phyloP scores from a whole-genome alignment of 2,113 vertebrate species.

The Oreotrochilus melanogaster region DNA sequence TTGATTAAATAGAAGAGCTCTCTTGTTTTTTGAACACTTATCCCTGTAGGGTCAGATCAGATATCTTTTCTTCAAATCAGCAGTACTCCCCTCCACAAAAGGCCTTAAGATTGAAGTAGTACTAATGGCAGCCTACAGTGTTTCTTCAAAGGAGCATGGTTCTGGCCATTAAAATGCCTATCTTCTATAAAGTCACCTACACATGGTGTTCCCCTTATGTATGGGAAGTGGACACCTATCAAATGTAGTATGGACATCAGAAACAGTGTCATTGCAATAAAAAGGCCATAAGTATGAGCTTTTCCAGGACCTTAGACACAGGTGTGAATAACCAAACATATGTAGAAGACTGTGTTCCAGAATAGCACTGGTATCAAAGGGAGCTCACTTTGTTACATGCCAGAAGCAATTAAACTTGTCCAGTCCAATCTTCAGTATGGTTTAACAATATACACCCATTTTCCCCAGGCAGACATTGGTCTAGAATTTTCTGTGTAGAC shows the following conservation, averaged over 20 bases:
- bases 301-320: background rate
- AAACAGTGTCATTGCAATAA: background rate
- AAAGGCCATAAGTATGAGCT: background rate
- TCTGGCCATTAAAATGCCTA: background rate
- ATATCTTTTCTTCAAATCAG: background rate
- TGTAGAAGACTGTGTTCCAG: accelerated
- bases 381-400: background rate
- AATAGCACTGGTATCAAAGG: background rate
- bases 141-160: background rate
- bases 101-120: background rate
- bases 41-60: background rate
- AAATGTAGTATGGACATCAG: background rate
- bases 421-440: background rate
- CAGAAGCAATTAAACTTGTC: background rate
- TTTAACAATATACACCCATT: background rate
- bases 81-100: background rate
- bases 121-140: background rate
- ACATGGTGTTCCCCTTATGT: background rate
- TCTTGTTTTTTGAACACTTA: slow-evolving; percentile 25
- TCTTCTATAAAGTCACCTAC: background rate
- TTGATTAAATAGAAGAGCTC: slow-evolving; percentile 57
- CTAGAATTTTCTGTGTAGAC: background rate
- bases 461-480: background rate
- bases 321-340: background rate
- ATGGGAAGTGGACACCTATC: background rate